These are phyloP conservation scores for Chelonus insularis DNA, from an alignment of 1,140 invertebrate genomes.

Conservation along the genomic window DNA sequence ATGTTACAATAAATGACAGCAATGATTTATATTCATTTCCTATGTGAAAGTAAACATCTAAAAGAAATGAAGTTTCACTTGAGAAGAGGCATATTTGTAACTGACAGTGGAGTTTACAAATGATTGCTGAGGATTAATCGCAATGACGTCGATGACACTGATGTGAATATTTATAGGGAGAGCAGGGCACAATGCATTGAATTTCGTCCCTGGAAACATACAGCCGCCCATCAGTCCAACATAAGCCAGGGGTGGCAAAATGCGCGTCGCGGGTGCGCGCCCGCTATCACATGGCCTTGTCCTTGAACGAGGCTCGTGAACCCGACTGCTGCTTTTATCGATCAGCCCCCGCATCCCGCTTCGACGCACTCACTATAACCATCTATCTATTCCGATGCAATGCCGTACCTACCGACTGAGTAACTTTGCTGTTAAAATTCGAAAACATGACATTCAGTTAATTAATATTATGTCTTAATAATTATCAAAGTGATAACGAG, in stretches of 20 bases:
- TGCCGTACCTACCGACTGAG: slow-evolving; percentile 43
- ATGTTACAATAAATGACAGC: too few relatives aligned
- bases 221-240: slow-evolving; percentile 41
- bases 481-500: too few relatives aligned
- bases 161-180: not conserved
- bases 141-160: too few relatives aligned
- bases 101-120: too few relatives aligned
- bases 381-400: slow-evolving; percentile 55
- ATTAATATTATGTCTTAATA: not conserved
- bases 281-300: slow-evolving; percentile 62
- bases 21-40: too few relatives aligned
- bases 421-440: slow-evolving; percentile 17
- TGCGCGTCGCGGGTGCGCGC: slow-evolving; percentile 55
- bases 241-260: slow-evolving; percentile 47
- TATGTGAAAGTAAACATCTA: too few relatives aligned
- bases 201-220: slow-evolving; percentile 37
- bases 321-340: slow-evolving; percentile 58
- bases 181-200: not conserved
- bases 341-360: slow-evolving; percentile 60
- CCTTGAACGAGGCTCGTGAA: slow-evolving; percentile 63
- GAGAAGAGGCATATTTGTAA: too few relatives aligned
- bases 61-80: too few relatives aligned
- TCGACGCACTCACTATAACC: slow-evolving; percentile 52
- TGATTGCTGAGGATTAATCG: too few relatives aligned
- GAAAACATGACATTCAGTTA: too few relatives aligned